phyloP scores from a whole-genome alignment of 2,888 invertebrate genomes.

The Sepiola atlantica region DNA sequence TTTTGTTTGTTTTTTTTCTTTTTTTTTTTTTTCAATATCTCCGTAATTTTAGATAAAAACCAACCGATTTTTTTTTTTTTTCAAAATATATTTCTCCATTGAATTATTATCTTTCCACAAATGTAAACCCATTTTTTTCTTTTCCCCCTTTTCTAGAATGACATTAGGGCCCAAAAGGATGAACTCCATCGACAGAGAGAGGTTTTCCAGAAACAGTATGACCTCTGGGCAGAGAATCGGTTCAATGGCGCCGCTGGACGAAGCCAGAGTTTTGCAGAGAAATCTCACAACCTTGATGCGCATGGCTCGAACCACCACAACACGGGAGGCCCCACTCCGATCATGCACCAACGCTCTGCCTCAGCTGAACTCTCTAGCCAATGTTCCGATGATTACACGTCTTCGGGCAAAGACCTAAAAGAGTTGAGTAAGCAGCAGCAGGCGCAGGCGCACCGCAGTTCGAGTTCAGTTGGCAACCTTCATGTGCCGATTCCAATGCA shows the following conservation, averaged over 20 bases:
- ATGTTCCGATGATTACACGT: conserved; percentile 52
- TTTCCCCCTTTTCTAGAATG: conserved; percentile 72
- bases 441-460: conserved; percentile 49
- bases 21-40: too few species aligned
- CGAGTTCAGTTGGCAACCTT: conserved; percentile 51
- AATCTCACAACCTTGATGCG: conserved; percentile 49
- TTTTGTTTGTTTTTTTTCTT: too few species aligned
- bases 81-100: too few species aligned
- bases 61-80: too few species aligned
- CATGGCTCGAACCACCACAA: conserved; percentile 50
- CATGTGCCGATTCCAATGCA: conserved; percentile 80
- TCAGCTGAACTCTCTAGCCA: conserved; percentile 64
- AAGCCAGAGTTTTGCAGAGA: conserved; percentile 46
- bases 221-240: conserved; percentile 64
- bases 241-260: conserved; percentile 42
- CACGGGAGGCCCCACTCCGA: conserved; percentile 51
- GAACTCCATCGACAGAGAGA: conserved; percentile 91
- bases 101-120: background rate
- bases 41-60: too few species aligned
- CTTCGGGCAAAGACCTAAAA: conserved; percentile 49
- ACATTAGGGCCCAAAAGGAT: conserved; percentile 92
- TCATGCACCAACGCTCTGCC: conserved; percentile 63
- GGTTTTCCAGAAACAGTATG: conserved; percentile 82
- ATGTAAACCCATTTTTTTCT: background rate
- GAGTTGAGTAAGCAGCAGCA: conserved; percentile 48